Percentiles rank a stretch among this genome's conserved stretches.
Evolutionary conservation across 2,797 vertebrate genomes (phyloP).

Genomic region (Thaleichthys pacificus): DNA sequence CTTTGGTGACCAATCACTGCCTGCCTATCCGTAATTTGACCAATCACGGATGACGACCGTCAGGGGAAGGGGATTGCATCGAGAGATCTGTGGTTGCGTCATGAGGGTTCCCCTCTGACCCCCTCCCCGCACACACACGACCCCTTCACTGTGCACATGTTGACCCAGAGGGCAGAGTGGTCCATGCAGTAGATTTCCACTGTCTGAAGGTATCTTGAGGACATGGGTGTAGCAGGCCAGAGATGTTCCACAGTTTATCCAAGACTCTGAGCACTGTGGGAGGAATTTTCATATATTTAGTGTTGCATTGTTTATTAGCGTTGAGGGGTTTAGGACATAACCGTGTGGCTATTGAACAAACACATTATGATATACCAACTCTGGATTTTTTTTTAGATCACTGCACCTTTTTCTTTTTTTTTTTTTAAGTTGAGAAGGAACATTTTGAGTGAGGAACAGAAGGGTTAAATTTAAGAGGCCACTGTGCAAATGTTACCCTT

Average conservation of each 20-base stretch:
- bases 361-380: too few species aligned
- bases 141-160: neutral
- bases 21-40: neutral
- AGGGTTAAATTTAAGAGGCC: too few species aligned
- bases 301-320: neutral
- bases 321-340: neutral
- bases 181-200: neutral
- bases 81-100: neutral
- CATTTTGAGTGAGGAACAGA: too few species aligned
- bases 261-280: neutral
- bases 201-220: neutral
- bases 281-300: neutral
- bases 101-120: too few species aligned
- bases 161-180: neutral
- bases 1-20: neutral
- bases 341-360: neutral
- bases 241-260: too few species aligned
- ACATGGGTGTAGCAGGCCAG: neutral
- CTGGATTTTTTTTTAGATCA: too few species aligned
- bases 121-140: neutral
- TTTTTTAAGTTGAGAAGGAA: too few species aligned
- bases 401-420: too few species aligned
- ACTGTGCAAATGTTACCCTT: too few species aligned
- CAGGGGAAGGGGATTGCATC: neutral
- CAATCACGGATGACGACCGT: constrained; percentile 6